Conservation (phyloP, 2,113 vertebrate genomes). For the Galbula dea region DNA sequence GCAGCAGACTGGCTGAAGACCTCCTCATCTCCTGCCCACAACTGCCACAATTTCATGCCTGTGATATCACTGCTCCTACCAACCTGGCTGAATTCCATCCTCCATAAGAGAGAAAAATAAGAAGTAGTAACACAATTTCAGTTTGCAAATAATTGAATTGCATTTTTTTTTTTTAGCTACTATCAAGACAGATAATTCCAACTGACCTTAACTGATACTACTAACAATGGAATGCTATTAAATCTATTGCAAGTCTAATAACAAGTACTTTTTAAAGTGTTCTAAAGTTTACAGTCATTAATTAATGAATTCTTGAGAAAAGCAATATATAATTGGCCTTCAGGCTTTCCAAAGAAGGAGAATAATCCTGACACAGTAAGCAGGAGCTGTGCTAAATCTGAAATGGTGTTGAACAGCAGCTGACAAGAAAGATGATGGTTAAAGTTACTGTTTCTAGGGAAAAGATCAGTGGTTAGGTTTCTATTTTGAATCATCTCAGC, state of each 20-base stretch:
- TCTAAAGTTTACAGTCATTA: neutral
- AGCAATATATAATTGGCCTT: neutral
- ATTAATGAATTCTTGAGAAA: neutral
- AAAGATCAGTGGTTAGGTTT: neutral
- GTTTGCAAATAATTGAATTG: neutral
- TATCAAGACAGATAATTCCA: neutral
- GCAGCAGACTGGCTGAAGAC: neutral
- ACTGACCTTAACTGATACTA: neutral
- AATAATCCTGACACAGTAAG: neutral
- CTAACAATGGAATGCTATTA: neutral
- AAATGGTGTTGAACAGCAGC: neutral
- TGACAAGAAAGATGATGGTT: neutral
- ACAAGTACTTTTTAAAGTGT: neutral
- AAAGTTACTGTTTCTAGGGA: neutral
- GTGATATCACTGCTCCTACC: neutral
- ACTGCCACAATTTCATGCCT: neutral
- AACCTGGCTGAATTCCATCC: neutral
- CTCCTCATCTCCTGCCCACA: neutral
- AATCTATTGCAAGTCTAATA: neutral
- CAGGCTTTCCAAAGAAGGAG: neutral
- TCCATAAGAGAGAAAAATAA: neutral
- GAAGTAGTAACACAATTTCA: neutral
- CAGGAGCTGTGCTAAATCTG: neutral
- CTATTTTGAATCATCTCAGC: neutral
- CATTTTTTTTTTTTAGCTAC: neutral